Percentiles rank a stretch among this genome's conserved stretches.
Evolutionary conservation across 2,888 invertebrate species (phyloP).

Genomic region (Idaea dimidiata): DNA sequence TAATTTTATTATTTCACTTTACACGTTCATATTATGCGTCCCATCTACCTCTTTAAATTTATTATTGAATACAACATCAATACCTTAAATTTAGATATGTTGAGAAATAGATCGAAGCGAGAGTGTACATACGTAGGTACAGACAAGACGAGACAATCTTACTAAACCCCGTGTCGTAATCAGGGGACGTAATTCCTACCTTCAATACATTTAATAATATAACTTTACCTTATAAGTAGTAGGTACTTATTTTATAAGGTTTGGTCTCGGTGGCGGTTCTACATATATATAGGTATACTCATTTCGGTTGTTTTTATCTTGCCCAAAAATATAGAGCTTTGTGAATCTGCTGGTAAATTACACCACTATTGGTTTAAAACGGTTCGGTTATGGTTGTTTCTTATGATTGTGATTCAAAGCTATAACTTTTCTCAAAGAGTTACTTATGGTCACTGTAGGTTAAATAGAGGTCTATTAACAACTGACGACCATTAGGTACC

Average conservation of each 20-base stretch:
- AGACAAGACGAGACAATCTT: conserved; percentile 10
- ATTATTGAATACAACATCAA: neutral
- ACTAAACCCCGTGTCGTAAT: conserved; percentile 20
- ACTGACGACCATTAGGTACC: no score
- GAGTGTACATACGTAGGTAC: conserved; percentile 20
- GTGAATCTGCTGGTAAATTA: no score
- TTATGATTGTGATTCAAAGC: neutral
- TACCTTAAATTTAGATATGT: conserved; percentile 58
- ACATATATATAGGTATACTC: no score
- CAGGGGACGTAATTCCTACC: conserved; percentile 15
- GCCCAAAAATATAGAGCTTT: no score
- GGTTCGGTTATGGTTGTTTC: neutral
- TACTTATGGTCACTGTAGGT: no score
- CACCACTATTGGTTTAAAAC: neutral
- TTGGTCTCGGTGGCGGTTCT: no score
- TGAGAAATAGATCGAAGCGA: conserved; percentile 43
- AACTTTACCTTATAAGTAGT: neutral
- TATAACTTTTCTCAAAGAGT: no score
- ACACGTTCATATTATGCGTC: neutral
- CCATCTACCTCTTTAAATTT: conserved; percentile 2
- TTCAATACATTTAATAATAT: neutral
- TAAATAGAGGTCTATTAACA: no score
- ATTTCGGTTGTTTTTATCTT: no score
- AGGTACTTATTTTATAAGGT: neutral
- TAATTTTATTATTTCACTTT: conserved; percentile 8